Evolutionary conservation across 2,797 vertebrate species (phyloP).

Genomic region (Hapalemur alaotrensis): DNA sequence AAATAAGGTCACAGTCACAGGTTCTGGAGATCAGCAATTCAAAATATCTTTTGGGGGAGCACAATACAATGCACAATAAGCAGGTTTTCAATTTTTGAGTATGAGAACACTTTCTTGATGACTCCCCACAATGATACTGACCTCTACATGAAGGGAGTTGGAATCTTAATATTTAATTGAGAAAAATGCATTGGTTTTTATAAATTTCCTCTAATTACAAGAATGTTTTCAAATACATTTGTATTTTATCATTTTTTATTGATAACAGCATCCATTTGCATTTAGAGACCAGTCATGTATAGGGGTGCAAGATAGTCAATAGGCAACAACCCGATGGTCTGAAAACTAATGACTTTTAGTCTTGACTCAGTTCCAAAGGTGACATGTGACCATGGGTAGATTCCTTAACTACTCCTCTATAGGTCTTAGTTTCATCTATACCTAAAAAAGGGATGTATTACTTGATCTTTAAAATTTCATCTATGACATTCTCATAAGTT

Average conservation of each 20-base stretch:
- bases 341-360: neutral
- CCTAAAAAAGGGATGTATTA: neutral
- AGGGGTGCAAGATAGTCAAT: neutral
- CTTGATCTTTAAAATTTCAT: neutral
- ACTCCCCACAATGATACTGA: neutral
- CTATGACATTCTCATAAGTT: slow-evolving; percentile 32
- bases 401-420: neutral
- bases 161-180: neutral
- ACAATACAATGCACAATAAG: neutral
- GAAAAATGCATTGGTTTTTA: neutral
- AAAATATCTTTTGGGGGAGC: neutral
- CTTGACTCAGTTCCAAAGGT: neutral
- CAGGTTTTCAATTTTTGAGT: neutral
- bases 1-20: neutral
- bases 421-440: neutral
- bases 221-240: neutral
- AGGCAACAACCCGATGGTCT: neutral
- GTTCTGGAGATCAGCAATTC: neutral
- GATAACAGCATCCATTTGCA: neutral
- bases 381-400: neutral
- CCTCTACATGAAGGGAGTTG: neutral
- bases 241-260: neutral
- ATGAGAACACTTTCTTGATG: neutral
- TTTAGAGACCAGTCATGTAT: neutral
- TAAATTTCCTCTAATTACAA: neutral